A percentile compares a stretch with the other conserved stretches of the same genome.
These are phyloP conservation scores for Iguana delicatissima DNA, from an alignment of 2,797 vertebrate genomes.

Conservation along the genomic window DNA sequence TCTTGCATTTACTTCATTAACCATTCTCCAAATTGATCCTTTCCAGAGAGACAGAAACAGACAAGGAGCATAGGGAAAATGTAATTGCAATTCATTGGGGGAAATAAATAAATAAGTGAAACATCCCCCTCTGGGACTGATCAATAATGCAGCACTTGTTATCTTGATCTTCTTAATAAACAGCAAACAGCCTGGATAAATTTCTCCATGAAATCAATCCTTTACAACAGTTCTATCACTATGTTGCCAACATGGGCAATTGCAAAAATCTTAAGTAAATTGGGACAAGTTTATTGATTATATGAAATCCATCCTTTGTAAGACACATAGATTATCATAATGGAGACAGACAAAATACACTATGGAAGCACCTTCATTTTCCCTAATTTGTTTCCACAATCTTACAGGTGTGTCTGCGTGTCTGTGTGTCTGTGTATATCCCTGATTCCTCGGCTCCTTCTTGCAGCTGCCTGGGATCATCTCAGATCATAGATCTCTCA, in stretches of 20 bases:
- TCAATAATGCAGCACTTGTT: slow-evolving; percentile 77
- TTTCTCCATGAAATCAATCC: slow-evolving; percentile 72
- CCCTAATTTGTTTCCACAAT: slow-evolving; percentile 55
- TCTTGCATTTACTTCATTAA: slow-evolving; percentile 50
- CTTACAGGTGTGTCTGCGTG: neutral
- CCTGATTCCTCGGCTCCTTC: neutral
- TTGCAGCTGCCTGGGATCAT: too few relatives aligned
- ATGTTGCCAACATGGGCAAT: slow-evolving; percentile 31
- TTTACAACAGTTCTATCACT: slow-evolving; percentile 65
- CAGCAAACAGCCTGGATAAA: slow-evolving; percentile 63
- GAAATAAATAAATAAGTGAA: slow-evolving; percentile 51
- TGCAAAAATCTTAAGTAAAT: slow-evolving; percentile 62
- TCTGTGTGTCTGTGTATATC: neutral
- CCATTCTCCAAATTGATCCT: slow-evolving; percentile 40
- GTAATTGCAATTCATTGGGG: slow-evolving; percentile 60
- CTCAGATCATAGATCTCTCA: neutral
- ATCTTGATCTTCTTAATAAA: slow-evolving; percentile 77
- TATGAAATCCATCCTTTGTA: slow-evolving; percentile 46
- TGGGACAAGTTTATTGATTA: slow-evolving; percentile 66
- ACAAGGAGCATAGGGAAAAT: slow-evolving; percentile 58
- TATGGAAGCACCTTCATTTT: slow-evolving; percentile 61
- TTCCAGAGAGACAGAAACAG: slow-evolving; percentile 26
- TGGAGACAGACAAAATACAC: slow-evolving; percentile 34
- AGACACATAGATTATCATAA: slow-evolving; percentile 65
- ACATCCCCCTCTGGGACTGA: slow-evolving; percentile 66